Evolutionary conservation across 1,140 invertebrate genomes (phyloP).

Genomic region (Neotoxoptera formosana): DNA sequence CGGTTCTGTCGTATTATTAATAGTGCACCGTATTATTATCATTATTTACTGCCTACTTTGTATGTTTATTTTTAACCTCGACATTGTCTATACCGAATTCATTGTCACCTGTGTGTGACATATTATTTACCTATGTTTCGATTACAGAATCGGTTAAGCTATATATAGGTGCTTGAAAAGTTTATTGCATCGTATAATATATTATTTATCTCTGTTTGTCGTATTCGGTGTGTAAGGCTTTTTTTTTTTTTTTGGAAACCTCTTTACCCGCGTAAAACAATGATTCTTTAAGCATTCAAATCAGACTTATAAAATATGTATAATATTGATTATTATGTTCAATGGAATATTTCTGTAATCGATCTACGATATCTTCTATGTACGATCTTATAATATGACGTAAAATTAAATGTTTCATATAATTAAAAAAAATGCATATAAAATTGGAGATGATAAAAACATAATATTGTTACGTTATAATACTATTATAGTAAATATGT

Average conservation of each 20-base stretch:
- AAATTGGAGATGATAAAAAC: background rate
- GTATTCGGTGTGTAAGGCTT: background rate
- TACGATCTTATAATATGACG: background rate
- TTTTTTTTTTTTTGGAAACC: background rate
- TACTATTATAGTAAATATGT: no score
- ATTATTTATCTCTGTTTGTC: background rate
- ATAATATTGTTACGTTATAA: background rate
- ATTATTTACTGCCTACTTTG: background rate
- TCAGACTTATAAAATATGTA: background rate
- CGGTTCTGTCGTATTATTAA: background rate
- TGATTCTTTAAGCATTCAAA: background rate
- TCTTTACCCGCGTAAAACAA: background rate
- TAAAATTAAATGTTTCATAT: background rate
- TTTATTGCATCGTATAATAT: background rate
- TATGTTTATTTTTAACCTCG: background rate
- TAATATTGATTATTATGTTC: background rate
- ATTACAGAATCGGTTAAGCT: constrained; percentile 1
- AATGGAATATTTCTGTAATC: background rate
- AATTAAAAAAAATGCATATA: background rate
- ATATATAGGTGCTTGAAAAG: background rate
- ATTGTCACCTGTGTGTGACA: background rate
- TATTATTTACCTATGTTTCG: background rate
- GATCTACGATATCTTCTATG: background rate
- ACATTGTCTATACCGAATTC: background rate
- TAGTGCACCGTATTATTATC: background rate